These are phyloP conservation scores for Spea hammondii DNA, from an alignment of 2,797 vertebrate genomes.

Conservation along the genomic window DNA sequence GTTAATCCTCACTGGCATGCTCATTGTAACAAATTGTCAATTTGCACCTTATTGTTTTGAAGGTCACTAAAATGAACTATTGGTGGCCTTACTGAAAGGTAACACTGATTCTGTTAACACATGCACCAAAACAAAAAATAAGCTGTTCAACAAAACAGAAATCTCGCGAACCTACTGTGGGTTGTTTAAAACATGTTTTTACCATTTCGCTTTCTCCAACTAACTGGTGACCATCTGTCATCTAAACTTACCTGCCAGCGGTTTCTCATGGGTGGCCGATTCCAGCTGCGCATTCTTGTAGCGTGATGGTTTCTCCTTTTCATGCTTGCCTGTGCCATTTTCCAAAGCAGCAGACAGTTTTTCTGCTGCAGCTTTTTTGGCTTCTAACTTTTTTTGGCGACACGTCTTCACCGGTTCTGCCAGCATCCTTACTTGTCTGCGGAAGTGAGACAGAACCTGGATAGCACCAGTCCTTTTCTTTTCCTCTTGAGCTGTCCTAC, in stretches of 20 bases:
- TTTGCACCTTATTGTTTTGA: too few species aligned
- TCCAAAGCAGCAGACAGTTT: slow-evolving; percentile 69
- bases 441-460: slow-evolving; percentile 88
- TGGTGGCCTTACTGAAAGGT: too few species aligned
- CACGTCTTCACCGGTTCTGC: slow-evolving; percentile 92
- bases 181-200: too few species aligned
- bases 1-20: too few species aligned
- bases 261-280: slow-evolving; percentile 61
- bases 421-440: slow-evolving; percentile 90
- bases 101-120: too few species aligned
- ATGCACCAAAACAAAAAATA: too few species aligned
- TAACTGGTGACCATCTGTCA: too few species aligned
- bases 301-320: slow-evolving; percentile 79
- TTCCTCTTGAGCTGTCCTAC: slow-evolving; percentile 84
- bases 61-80: too few species aligned
- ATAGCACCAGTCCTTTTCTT: slow-evolving; percentile 89
- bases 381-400: slow-evolving; percentile 91
- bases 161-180: too few species aligned
- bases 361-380: slow-evolving; percentile 86
- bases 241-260: slow-evolving; percentile 66
- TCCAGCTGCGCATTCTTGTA: slow-evolving; percentile 78
- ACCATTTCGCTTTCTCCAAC: too few species aligned
- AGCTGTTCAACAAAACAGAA: too few species aligned
- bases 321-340: slow-evolving; percentile 70
- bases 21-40: too few species aligned